These are phyloP conservation scores for Mesocricetus auratus DNA, from an alignment of 2,113 vertebrate genomes.

Conservation along the genomic window DNA sequence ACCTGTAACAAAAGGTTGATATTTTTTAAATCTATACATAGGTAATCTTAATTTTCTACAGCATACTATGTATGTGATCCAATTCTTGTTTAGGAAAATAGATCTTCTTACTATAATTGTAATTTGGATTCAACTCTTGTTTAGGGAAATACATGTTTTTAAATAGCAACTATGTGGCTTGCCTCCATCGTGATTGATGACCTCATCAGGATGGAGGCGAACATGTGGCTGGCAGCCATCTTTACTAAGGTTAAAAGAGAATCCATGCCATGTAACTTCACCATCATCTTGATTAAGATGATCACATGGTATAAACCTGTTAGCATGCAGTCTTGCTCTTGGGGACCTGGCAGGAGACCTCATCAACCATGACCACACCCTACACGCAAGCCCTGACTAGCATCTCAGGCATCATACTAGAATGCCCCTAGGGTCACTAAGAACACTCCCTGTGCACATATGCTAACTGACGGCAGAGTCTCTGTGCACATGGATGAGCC, in stretches of 20 bases:
- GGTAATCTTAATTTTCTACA: not conserved
- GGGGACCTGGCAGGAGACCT: too few species aligned
- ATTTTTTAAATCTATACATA: not conserved
- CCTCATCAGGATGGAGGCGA: not conserved
- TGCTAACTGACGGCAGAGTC: too few species aligned
- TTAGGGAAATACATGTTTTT: not conserved
- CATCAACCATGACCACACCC: too few species aligned
- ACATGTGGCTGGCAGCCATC: not conserved
- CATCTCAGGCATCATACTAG: too few species aligned
- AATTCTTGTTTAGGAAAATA: not conserved
- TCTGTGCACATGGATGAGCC: too few species aligned
- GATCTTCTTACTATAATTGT: not conserved
- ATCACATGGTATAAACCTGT: not conserved
- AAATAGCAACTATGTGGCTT: not conserved
- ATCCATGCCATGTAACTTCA: not conserved
- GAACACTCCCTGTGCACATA: too few species aligned
- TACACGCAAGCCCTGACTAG: too few species aligned
- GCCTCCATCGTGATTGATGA: not conserved
- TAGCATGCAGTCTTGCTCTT: too few species aligned
- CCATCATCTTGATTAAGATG: not conserved
- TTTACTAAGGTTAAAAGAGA: not conserved
- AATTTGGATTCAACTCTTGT: not conserved
- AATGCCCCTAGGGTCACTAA: too few species aligned
- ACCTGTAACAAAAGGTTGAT: not conserved
- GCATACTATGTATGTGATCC: not conserved